phyloP scores from a whole-genome alignment of 2,113 vertebrate genomes.

The Globicephala melas region DNA sequence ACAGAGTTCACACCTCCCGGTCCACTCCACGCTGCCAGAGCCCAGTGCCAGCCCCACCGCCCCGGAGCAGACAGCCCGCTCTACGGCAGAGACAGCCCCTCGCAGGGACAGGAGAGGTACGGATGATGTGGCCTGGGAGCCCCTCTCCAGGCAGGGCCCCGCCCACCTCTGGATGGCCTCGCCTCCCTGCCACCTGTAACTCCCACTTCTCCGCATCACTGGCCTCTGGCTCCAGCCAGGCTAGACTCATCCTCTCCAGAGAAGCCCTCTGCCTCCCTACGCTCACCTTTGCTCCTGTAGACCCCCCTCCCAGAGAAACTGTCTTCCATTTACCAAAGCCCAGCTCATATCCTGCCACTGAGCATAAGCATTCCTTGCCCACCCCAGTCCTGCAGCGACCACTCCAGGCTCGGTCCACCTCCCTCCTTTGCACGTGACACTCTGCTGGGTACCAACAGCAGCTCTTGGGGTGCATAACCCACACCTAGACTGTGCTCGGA shows the following conservation, averaged over 20 bases:
- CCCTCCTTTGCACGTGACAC: not conserved
- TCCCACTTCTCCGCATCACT: not conserved
- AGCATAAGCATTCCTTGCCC: not conserved
- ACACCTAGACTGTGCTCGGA: not conserved
- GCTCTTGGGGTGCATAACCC: not conserved
- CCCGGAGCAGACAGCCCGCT: not conserved
- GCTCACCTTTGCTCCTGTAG: not conserved
- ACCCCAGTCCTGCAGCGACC: not conserved
- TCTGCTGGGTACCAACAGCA: rapidly evolving
- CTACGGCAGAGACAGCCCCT: not conserved
- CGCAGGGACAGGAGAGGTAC: rapidly evolving
- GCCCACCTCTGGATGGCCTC: not conserved
- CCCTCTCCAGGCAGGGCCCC: not conserved
- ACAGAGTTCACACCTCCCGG: not conserved
- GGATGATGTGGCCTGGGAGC: not conserved
- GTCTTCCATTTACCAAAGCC: not conserved
- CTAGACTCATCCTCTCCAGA: not conserved
- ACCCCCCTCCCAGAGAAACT: not conserved
- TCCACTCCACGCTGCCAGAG: not conserved
- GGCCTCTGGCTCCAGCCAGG: not conserved
- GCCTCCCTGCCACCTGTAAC: not conserved
- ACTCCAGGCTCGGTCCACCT: rapidly evolving
- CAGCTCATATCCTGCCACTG: not conserved
- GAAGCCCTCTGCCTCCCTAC: not conserved
- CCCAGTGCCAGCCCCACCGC: not conserved